A percentile compares a stretch with the other conserved stretches of the same genome.
phyloP scores from a whole-genome alignment of 2,113 vertebrate species.

The Ammospiza caudacuta region DNA sequence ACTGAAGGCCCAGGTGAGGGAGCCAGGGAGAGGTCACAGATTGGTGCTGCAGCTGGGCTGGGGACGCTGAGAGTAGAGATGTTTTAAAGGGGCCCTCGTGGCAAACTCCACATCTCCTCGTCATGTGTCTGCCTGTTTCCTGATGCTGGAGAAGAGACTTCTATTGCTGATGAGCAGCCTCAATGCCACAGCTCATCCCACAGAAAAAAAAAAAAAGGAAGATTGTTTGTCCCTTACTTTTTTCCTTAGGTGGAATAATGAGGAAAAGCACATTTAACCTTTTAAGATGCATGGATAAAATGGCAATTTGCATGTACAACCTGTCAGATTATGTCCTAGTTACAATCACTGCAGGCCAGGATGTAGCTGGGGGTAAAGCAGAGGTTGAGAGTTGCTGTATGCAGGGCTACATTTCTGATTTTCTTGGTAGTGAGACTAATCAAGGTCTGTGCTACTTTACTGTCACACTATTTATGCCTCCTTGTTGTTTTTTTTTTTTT shows the following conservation, averaged over 20 bases:
- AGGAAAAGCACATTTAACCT: not conserved
- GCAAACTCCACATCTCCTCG: not conserved
- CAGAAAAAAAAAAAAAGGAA: not conserved
- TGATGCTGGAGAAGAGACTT: not conserved
- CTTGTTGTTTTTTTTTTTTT: not conserved
- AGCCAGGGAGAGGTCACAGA: not conserved
- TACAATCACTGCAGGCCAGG: not conserved
- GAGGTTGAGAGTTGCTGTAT: not conserved
- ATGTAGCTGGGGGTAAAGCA: not conserved
- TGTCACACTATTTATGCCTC: not conserved
- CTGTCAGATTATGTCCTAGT: not conserved
- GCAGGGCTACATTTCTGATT: not conserved
- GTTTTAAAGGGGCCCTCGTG: not conserved
- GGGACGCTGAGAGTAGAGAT: not conserved
- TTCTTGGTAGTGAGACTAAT: not conserved
- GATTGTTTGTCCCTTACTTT: not conserved
- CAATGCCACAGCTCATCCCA: rapidly evolving
- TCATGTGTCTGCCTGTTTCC: rapidly evolving
- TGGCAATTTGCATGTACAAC: not conserved
- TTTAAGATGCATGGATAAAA: not conserved
- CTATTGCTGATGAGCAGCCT: not conserved
- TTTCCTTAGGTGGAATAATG: not conserved
- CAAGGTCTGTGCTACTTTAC: not conserved
- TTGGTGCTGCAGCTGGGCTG: not conserved
- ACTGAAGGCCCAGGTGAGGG: not conserved